Conservation (phyloP, 2,113 vertebrate species). For the Phalacrocorax carbo region DNA sequence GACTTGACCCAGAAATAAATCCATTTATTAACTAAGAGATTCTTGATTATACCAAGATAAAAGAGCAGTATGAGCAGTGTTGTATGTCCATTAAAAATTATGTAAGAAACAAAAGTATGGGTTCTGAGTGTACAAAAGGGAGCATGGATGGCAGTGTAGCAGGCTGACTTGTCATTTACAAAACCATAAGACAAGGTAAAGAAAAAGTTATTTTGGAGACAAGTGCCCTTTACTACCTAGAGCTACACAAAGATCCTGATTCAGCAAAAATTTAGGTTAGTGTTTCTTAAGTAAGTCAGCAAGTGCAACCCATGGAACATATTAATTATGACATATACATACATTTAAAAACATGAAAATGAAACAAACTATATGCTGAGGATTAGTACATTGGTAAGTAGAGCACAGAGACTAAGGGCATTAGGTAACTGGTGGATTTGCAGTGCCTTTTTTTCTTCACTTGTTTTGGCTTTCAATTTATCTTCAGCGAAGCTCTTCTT, state of each 20-base stretch:
- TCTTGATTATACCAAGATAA: background rate
- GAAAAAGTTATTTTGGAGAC: background rate
- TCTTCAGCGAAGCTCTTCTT: background rate
- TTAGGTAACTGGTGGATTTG: background rate
- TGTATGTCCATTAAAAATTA: background rate
- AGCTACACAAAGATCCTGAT: background rate
- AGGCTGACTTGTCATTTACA: background rate
- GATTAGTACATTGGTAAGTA: background rate
- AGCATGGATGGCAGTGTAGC: fast-evolving
- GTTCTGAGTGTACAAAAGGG: background rate
- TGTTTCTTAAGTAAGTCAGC: background rate
- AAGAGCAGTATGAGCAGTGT: background rate
- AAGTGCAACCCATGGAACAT: background rate
- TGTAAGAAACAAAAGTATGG: background rate
- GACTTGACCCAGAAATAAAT: background rate
- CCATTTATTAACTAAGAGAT: background rate
- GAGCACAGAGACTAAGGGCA: background rate
- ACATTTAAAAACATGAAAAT: background rate
- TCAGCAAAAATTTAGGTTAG: background rate
- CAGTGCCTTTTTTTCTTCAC: background rate
- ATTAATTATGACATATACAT: background rate
- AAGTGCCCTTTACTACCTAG: background rate
- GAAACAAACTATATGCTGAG: background rate
- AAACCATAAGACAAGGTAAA: background rate
- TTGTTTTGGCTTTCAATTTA: background rate